Base-by-base conservation (phyloP, 53 echinoderm and acorn worm genomes). In the Patiria pectinifera region DNA sequence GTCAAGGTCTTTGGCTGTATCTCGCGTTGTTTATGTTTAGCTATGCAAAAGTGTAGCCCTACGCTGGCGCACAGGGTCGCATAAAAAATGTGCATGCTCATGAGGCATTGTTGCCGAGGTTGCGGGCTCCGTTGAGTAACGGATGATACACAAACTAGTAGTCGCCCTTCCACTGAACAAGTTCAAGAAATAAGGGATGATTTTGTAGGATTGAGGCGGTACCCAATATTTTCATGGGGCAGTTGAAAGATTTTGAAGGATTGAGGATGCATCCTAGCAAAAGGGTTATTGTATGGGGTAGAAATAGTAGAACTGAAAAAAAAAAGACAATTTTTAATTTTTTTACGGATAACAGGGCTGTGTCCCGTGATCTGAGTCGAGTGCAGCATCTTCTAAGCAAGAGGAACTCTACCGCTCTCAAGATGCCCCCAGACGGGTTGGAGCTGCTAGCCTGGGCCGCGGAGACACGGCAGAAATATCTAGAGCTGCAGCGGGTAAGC, bases 371-470 rank as follows among this genome's bases (percentile, higher is more conserved):
- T 45, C 80, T 94, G 60, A 87, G 92, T 59, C 75, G 94, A 70
- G 92, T 94, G 48, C 85, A 92, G 69, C 92, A 92, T 71, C 74
- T 94, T 35, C 84, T 94, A 0, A 92, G 89, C 46, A 94, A 94
- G 90, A 94, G 92, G 78, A 92, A 89, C 63, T 83, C 87, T 26
- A 21, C 80, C 58, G 66, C 44, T 11, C 60, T 94, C 44, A 94
- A 94, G 76, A 92, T 94, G 89, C 94, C 94, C 4, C 94, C 94
- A 35, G 94, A 94, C 85, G 94, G 94, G 1, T 24, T 62, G 12
- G 92, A 94, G 63, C 94, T 94, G 13, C 77, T 94, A 16, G 43
- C 49, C 26, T 94, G 94, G 94, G 94, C 92, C 11, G 45, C 59
- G 0, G 66, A 89, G 44, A 23, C 84, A 12, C 71, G 83, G 16